Evolutionary conservation across 2,113 vertebrate genomes (phyloP).

Genomic region (Tragelaphus strepsiceros): DNA sequence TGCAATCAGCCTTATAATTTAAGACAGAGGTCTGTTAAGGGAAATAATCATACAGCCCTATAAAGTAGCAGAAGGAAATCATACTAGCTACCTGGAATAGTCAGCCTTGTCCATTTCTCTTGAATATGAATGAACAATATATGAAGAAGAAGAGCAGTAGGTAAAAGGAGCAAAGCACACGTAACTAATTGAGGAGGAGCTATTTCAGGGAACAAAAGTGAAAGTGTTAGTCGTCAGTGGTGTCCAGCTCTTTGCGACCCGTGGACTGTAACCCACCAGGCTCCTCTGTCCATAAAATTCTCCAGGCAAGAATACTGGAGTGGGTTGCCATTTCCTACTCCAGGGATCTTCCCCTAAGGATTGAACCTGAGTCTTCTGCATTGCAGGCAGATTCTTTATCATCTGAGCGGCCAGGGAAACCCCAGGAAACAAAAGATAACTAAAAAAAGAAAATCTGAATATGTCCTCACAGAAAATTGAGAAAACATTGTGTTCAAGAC

Average conservation of each 20-base stretch:
- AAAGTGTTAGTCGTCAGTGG: neutral
- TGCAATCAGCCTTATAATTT: neutral
- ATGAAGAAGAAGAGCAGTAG: neutral
- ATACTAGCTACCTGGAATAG: neutral
- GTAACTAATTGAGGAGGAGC: neutral
- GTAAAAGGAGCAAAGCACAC: neutral
- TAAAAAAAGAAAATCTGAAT: neutral
- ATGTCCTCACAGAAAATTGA: neutral
- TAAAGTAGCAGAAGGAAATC: neutral
- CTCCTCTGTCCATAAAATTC: neutral
- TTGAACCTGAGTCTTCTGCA: neutral
- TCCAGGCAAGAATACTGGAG: neutral
- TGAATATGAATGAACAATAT: neutral
- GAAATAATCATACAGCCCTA: neutral
- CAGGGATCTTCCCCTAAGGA: neutral
- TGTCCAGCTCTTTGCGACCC: fast-evolving
- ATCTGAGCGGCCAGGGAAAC: neutral
- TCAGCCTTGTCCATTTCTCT: neutral
- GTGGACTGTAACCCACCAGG: neutral
- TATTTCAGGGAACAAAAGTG: neutral
- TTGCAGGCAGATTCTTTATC: neutral
- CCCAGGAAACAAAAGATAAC: slow-evolving; percentile 5
- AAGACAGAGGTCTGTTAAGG: neutral
- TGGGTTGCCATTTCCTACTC: neutral
- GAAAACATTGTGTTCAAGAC: neutral